Conservation (phyloP, 2,113 vertebrate species). For the Laticauda colubrina region DNA sequence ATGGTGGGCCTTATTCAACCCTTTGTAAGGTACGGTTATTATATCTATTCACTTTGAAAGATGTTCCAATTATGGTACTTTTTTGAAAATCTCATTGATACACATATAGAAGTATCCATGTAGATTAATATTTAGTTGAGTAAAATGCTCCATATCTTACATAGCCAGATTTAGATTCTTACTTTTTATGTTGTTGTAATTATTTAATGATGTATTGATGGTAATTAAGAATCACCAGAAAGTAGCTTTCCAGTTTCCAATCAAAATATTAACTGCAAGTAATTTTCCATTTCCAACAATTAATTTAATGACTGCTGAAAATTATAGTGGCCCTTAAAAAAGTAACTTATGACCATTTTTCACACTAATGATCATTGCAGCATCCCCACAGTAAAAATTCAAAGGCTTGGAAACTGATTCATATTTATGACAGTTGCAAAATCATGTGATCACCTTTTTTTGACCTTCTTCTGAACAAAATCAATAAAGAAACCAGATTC, state of each 20-base stretch:
- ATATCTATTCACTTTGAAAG: background rate
- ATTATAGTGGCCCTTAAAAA: background rate
- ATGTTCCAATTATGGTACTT: background rate
- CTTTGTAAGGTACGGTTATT: background rate
- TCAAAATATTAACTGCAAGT: background rate
- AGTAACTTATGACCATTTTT: background rate
- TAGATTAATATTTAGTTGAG: background rate
- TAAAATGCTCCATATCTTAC: background rate
- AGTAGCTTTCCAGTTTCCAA: background rate
- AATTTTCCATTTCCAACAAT: background rate
- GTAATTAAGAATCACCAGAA: background rate
- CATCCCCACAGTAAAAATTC: background rate
- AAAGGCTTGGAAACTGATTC: background rate
- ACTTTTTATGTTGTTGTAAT: background rate
- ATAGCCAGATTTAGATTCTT: background rate
- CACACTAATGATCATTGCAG: background rate
- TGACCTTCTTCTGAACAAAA: background rate
- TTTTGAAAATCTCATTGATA: background rate
- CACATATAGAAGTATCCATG: background rate
- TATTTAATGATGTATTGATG: background rate
- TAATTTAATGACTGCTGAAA: background rate
- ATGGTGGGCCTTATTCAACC: background rate
- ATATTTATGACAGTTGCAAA: background rate
- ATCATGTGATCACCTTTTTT: background rate
- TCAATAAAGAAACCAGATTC: background rate